These are phyloP conservation scores for Tenualosa ilisha DNA, from an alignment of 2,797 vertebrate species.

Conservation along the genomic window DNA sequence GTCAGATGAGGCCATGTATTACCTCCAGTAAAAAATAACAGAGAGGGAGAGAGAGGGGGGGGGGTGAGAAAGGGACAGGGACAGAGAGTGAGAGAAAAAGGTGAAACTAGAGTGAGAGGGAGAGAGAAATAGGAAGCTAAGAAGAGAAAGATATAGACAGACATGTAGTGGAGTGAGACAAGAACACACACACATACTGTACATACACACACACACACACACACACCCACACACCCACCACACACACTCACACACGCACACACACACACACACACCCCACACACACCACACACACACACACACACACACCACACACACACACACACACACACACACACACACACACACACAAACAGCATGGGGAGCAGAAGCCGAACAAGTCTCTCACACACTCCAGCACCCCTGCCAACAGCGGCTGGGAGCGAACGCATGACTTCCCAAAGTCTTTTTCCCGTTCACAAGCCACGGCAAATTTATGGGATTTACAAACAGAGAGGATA, in stretches of 20 bases:
- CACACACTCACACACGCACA: slow-evolving; percentile 14
- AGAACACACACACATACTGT: neutral
- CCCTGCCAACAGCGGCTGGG: neutral
- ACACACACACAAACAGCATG: slow-evolving; percentile 10
- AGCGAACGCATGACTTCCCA: slow-evolving; percentile 44
- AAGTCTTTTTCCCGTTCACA: slow-evolving; percentile 52
- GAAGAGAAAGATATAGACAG: too few relatives aligned
- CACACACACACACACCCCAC: slow-evolving; percentile 13
- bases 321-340: neutral
- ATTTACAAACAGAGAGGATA: slow-evolving; percentile 48
- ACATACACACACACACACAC: neutral
- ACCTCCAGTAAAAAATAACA: slow-evolving; percentile 7
- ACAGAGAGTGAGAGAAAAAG: neutral
- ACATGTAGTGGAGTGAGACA: neutral
- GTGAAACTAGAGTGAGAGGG: neutral
- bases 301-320: neutral
- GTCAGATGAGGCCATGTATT: neutral
- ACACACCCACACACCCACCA: slow-evolving; percentile 1
- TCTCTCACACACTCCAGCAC: slow-evolving; percentile 13
- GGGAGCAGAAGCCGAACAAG: neutral
- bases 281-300: neutral
- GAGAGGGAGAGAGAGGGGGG: neutral
- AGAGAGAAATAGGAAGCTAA: neutral
- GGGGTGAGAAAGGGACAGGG: neutral
- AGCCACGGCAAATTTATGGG: slow-evolving; percentile 47